Evolutionary conservation across 2,888 invertebrate genomes (phyloP), one percentile per base, ranked within the genome.

Genomic region (Ectemnius cavifrons): DNA sequence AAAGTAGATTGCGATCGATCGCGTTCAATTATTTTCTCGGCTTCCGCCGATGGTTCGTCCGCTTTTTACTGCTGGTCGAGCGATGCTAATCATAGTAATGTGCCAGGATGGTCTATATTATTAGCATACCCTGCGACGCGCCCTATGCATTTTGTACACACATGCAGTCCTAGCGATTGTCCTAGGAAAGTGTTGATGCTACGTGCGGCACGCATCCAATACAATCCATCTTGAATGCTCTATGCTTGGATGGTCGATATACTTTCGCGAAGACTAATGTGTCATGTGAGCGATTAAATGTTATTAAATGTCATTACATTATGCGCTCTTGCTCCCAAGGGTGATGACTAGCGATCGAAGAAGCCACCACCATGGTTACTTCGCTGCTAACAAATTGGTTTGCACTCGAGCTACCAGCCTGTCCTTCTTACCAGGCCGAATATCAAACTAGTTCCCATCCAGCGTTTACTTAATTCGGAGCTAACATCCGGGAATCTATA

Each of bases 291-390:
- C 47, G 27, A 60, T 11, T n/a, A 56, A 16, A 61, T 49, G 18
- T 23, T 66, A 75, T 74, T 67, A 63, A 47, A 63, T 58, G 27
- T 61, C 23, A 63, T 64, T 71, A 67, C 37, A 18, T 60, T 59
- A 65, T 68, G 66, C 59, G 28, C 11, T 72, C 52, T 65, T 56
- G 69, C 37, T 77, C 77, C 71, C 69, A 72, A 37, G 71, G 69
- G 75, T 75, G 69, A 67, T 56, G 57, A 66, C 27, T 56, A 52
- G 49, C 71, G 75, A 77, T 77, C 75, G 64, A 75, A 75, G 59
- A 13, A 16, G 5, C 14, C 27, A 75, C 57, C 37, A 20, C 72
- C 72, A 78, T 78, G 77, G 77, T 78, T 78, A 78, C 67, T 72
- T 68, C 28, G 65, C 23, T 37, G 61, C 68, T 64, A 67, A 71